Evolutionary conservation across 2,888 invertebrate species (phyloP), one percentile per base, ranked within the genome.

Genomic region (Ochropleura leucogaster): DNA sequence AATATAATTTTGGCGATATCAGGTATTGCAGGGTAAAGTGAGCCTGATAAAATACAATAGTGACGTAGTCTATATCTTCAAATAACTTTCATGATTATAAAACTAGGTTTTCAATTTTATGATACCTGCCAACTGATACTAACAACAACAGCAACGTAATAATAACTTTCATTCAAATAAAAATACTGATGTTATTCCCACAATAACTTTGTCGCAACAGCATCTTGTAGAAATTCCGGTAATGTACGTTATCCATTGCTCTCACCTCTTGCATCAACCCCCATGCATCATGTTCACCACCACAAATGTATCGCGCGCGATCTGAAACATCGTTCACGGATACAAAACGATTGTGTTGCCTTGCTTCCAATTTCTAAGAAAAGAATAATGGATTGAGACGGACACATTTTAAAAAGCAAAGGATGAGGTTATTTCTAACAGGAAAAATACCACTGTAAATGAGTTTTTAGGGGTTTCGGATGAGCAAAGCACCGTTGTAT

Each of bases 331-430:
- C 60, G 68, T 60, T 77, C 18, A 74, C 40, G 51, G 78, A 70
- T 49, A 69, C 16, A 69, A 69, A 69, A 47, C 12, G 42, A 53
- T 62, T 62, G 53, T 53, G 69, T 78, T 42, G 20, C 42, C 14
- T 30, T 30, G 77, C 40, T 77, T 69, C 78, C 75, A 53, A 69
- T 69, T 78, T 69, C n/a, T 53, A 44, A 47, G 42, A 78, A 18
- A 30, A 77, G 47, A 79, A 53, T 69, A 68, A 59, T 74, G 44
- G 20, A 51, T 74, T 51, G 40, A 68, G 68, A 51, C 49, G 4
- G 18, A 49, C 12, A 49, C 42, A 49, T 76, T 76, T 55, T 42
- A 30, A 10, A 44, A 49, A 47, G 5, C 6, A 40, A 46, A n/a
- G 55, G n/a, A 53, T 30, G n/a, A 30, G 30, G 16, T 30, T 14